Percentiles rank a stretch among this genome's conserved stretches.
Conservation (phyloP, 2,797 vertebrate species). For the Acrossocheilus fasciatus region DNA sequence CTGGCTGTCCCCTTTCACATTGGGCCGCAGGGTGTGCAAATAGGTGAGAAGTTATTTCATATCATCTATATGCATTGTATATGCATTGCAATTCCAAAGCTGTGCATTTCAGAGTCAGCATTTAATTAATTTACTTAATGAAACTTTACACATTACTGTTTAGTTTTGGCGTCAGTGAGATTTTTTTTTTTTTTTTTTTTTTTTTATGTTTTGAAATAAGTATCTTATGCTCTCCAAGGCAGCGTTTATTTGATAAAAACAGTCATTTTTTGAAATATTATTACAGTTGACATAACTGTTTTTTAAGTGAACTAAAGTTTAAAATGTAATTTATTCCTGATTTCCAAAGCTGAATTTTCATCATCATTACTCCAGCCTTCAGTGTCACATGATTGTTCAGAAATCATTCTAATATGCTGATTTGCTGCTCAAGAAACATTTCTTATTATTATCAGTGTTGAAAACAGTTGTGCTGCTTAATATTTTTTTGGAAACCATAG, state of each 20-base stretch:
- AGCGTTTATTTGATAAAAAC: not conserved
- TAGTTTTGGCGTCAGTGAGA: not conserved
- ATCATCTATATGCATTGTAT: not conserved
- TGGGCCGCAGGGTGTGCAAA: slow-evolving; percentile 83
- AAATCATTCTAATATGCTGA: not conserved
- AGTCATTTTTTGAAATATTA: not conserved
- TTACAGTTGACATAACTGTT: not conserved
- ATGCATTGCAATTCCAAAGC: too few relatives aligned
- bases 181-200: not conserved
- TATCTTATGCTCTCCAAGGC: not conserved
- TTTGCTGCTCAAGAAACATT: not conserved
- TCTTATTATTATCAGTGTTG: not conserved
- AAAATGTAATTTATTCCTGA: too few relatives aligned
- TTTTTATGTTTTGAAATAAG: not conserved
- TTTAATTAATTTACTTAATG: not conserved
- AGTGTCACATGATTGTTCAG: not conserved
- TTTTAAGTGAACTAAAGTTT: not conserved
- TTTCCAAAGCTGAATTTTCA: not conserved
- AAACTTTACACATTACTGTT: not conserved
- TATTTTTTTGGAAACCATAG: not conserved
- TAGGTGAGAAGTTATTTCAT: slow-evolving; percentile 78
- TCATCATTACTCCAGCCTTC: not conserved
- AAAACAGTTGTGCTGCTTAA: not conserved
- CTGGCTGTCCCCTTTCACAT: slow-evolving; percentile 87
- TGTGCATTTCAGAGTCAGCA: not conserved